Base-by-base conservation (phyloP, 2,888 invertebrate species). In the Anodontia alba region DNA sequence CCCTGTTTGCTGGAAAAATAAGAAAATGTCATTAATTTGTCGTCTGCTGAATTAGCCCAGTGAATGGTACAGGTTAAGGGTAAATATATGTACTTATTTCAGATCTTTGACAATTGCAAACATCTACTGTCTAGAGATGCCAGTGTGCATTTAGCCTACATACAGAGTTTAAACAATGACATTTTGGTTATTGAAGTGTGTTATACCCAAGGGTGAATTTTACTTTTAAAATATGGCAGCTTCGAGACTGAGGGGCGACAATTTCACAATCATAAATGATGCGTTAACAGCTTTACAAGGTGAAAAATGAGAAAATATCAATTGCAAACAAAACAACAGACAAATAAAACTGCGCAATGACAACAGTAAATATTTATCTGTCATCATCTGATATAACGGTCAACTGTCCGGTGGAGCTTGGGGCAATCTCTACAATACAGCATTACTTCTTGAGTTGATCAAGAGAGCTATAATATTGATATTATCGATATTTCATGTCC, bases 331-430 rank as follows among this genome's bases (percentile, higher is more conserved):
- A 62, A 62, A 17, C 29, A 33, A 33, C 17, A 62, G 62, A 62
- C 62, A 62, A 62, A 62, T 33, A 62, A 33, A 62, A 12, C 62
- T 29, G 15, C 7, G 1, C 62, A 33, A 17, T 62, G 62, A 62
- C 62, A 62, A 62, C 23, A 62, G 17, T 33, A 62, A 62, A 62
- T 62, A 62, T 62, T 57, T 62, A 62, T 62, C 62, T 62, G 62
- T 62, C 62, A 62, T 62, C 62, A 33, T 62, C 29, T 62, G 62
- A 62, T 62, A 62, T 62, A 62, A 62, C 62, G 62, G 62, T 62
- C 62, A 62, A 62, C 31, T 33, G 62, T 62, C 33, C 62, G 10
- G 31, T 62, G 1, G 62, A 17, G 7, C 62, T 62, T 10, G 17
- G 33, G 62, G 62, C 62, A 33, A 62, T 17, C 5, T 2, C 29